These are phyloP conservation scores for Zaprionus davidi DNA, from an alignment of 1,140 invertebrate species.

Conservation along the genomic window DNA sequence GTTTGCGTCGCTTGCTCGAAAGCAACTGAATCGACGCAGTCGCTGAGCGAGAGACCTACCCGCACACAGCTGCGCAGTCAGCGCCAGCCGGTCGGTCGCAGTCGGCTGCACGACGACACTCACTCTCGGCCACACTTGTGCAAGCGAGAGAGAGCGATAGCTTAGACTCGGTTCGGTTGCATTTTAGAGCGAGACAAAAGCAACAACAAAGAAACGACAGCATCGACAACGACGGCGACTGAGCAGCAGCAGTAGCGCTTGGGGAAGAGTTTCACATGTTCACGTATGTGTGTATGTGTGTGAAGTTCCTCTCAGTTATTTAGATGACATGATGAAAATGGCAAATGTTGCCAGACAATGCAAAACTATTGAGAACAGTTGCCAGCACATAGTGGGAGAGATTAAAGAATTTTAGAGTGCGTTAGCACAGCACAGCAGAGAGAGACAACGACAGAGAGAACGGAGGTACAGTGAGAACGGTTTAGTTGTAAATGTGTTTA, in stretches of 20 bases:
- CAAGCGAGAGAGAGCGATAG: constrained; percentile 21
- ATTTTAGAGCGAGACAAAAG: constrained; percentile 52
- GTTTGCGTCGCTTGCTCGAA: constrained; percentile 64
- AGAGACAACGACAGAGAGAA: constrained; percentile 5
- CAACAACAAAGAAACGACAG: constrained; percentile 29
- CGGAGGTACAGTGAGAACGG: background rate
- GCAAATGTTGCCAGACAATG: constrained; percentile 31
- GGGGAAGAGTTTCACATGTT: constrained; percentile 34
- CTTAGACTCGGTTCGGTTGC: constrained; percentile 30
- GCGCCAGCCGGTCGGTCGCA: constrained; percentile 11
- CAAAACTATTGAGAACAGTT: constrained; percentile 30
- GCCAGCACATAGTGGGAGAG: constrained; percentile 4
- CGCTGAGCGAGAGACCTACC: constrained; percentile 21
- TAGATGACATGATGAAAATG: constrained; percentile 42
- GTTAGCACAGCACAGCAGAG: background rate
- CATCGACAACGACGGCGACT: background rate
- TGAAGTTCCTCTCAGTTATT: constrained; percentile 18
- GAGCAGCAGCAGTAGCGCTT: constrained; percentile 6
- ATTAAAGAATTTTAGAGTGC: background rate
- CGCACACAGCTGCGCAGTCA: constrained; percentile 7
- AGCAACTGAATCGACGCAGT: constrained; percentile 71
- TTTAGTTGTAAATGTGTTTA: background rate
- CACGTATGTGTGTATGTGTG: background rate
- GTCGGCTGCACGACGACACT: constrained; percentile 1
- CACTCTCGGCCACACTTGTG: background rate